Percentiles rank a stretch among this genome's conserved stretches.
Evolutionary conservation across 2,888 invertebrate species (phyloP).

Genomic region (Nebria salina): DNA sequence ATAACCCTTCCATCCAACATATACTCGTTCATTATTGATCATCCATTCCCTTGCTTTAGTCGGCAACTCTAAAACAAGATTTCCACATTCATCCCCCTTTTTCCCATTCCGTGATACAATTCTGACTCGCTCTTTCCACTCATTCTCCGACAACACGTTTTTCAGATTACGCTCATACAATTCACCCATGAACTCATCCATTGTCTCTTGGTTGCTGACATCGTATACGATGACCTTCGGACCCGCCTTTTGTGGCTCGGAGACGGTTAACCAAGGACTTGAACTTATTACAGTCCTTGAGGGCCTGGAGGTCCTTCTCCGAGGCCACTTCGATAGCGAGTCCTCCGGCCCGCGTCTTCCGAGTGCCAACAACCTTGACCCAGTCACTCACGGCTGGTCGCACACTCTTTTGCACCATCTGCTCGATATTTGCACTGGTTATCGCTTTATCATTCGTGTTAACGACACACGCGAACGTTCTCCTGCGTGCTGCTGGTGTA

Average conservation of each 20-base stretch:
- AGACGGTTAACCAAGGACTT: not conserved
- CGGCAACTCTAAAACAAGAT: not conserved
- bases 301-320: not conserved
- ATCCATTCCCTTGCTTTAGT: not conserved
- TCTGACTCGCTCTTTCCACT: not conserved
- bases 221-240: not conserved
- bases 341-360: not conserved
- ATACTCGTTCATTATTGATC: not conserved
- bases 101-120: not conserved
- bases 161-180: not conserved
- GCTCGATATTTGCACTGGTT: no score
- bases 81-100: not conserved
- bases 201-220: not conserved
- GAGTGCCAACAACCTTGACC: not conserved
- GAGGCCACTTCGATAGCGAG: not conserved
- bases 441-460: no score
- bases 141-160: not conserved
- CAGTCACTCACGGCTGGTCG: not conserved
- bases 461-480: no score
- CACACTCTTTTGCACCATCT: no score
- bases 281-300: not conserved
- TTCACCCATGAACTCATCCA: not conserved
- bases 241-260: not conserved
- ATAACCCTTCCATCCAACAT: not conserved
- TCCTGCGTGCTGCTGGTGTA: no score